Percentiles rank a stretch among this genome's conserved stretches.
Conservation (phyloP, 2,113 vertebrate species). For the Chauna torquata region DNA sequence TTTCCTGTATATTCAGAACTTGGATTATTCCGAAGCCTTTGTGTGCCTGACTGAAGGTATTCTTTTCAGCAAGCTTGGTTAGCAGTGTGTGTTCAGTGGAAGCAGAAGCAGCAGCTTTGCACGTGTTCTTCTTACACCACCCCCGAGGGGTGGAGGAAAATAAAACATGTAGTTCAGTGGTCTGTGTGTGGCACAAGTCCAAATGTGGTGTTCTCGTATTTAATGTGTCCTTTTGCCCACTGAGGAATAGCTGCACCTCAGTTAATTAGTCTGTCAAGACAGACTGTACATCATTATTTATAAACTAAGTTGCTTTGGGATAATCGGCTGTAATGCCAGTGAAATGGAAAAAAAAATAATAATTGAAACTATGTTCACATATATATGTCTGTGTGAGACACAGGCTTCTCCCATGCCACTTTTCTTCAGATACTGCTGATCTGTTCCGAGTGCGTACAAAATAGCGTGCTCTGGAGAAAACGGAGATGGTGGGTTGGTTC, state of each 20-base stretch:
- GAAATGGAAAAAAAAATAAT: background rate
- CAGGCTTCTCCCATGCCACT: background rate
- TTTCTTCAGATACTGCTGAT: background rate
- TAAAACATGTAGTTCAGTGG: background rate
- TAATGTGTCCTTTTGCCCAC: background rate
- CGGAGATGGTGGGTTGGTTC: background rate
- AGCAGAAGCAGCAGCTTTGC: background rate
- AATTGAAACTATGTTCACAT: background rate
- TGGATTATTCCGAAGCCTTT: background rate
- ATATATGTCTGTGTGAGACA: background rate
- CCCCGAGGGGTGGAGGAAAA: background rate
- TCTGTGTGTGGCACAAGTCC: background rate
- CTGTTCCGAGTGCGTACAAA: background rate
- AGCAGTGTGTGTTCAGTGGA: accelerated
- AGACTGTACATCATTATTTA: background rate
- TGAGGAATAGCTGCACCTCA: background rate
- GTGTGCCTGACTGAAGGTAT: background rate
- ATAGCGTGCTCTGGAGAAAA: background rate
- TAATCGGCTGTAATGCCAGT: background rate
- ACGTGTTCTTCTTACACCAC: accelerated
- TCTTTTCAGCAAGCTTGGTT: background rate
- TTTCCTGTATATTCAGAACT: background rate
- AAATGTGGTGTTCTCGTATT: background rate
- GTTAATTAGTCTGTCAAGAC: background rate
- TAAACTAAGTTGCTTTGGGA: background rate